A percentile compares a stretch with the other conserved stretches of the same genome.
phyloP scores from a whole-genome alignment of 2,797 vertebrate species.

The Leuciscus waleckii region DNA sequence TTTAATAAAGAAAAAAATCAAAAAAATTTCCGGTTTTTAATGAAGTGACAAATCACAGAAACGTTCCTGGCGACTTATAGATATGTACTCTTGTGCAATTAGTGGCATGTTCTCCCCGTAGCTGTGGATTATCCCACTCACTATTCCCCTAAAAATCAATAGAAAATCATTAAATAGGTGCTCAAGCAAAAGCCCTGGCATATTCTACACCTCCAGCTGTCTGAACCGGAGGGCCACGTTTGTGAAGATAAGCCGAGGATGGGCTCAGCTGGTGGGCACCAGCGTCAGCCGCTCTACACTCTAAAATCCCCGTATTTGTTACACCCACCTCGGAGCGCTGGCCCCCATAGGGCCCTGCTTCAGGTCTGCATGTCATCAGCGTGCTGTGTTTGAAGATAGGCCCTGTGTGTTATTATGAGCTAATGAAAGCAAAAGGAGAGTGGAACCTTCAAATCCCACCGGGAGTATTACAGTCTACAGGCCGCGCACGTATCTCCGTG shows the following conservation, averaged over 20 bases:
- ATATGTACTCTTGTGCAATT: constrained; percentile 51
- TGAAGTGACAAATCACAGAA: neutral
- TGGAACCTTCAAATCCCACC: constrained; percentile 61
- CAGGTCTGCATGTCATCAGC: constrained; percentile 74
- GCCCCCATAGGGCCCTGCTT: constrained; percentile 70
- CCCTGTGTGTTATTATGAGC: constrained; percentile 73
- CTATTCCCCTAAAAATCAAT: constrained; percentile 44
- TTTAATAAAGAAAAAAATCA: too few relatives aligned
- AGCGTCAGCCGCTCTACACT: neutral
- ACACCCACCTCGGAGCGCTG: constrained; percentile 72
- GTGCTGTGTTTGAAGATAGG: constrained; percentile 80
- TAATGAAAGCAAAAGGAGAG: constrained; percentile 58
- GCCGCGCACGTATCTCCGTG: constrained; percentile 70
- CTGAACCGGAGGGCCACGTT: constrained; percentile 24
- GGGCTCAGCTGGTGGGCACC: constrained; percentile 42
- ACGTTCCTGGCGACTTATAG: constrained; percentile 51
- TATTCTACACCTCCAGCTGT: constrained; percentile 17
- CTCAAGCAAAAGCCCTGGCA: neutral
- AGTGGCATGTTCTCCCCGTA: constrained; percentile 21
- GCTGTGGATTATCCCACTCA: constrained; percentile 41
- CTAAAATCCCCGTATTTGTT: constrained; percentile 79
- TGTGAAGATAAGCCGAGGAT: constrained; percentile 40
- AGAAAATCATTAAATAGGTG: constrained; percentile 48
- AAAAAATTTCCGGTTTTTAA: too few relatives aligned
- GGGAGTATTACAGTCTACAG: constrained; percentile 65